phyloP scores from a whole-genome alignment of 2,797 vertebrate genomes.

The Micropoecilia bifurca region DNA sequence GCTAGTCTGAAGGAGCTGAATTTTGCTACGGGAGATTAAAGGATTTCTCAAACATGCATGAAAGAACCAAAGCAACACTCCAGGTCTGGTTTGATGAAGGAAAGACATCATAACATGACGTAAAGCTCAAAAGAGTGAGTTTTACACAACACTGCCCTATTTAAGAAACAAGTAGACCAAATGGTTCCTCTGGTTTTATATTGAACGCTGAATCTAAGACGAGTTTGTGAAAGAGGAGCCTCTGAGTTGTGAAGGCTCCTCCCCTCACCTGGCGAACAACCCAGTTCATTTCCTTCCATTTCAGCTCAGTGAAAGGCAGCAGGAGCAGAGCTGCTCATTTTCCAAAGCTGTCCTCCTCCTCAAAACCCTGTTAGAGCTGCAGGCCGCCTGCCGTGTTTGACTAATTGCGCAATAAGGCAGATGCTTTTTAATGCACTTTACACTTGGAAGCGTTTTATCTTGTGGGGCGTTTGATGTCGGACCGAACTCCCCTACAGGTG shows the following conservation, averaged over 20 bases:
- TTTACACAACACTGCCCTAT: too few relatives aligned
- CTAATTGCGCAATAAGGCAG: slow-evolving; percentile 16
- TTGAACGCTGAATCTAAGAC: background rate
- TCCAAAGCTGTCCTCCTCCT: slow-evolving; percentile 5
- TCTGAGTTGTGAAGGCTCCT: background rate
- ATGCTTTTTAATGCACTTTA: slow-evolving; percentile 19
- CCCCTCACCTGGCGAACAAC: slow-evolving; percentile 1
- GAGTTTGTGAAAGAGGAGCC: background rate
- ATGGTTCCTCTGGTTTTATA: background rate
- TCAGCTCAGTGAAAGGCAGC: background rate
- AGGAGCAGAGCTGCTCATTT: slow-evolving; percentile 1
- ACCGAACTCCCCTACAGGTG: background rate
- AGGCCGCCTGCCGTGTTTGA: slow-evolving; percentile 15
- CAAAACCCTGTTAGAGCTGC: background rate
- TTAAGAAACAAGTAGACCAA: background rate
- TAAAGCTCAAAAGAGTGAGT: too few relatives aligned
- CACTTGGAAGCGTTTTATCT: slow-evolving; percentile 10
- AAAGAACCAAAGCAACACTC: too few relatives aligned
- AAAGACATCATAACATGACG: too few relatives aligned
- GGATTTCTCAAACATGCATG: too few relatives aligned
- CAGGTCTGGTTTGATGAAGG: too few relatives aligned
- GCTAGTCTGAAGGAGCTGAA: too few relatives aligned
- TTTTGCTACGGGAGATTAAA: too few relatives aligned
- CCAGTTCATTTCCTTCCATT: slow-evolving; percentile 7
- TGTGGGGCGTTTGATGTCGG: slow-evolving; percentile 6